phyloP scores from a whole-genome alignment of 2,888 invertebrate species.

The Ganaspis brasiliensis region DNA sequence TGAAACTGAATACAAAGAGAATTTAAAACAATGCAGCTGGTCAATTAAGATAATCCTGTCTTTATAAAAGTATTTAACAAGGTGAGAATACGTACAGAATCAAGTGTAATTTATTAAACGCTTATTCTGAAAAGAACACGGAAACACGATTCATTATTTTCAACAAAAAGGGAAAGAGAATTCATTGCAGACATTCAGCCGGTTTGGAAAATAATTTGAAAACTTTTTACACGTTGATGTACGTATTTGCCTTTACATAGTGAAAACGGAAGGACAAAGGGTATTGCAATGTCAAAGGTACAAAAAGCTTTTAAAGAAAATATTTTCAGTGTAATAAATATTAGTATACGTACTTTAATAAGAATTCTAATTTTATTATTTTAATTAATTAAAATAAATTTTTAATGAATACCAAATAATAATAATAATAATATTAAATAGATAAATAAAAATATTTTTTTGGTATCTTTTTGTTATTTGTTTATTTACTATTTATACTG shows the following conservation, averaged over 20 bases:
- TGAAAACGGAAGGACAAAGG: not conserved
- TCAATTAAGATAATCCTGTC: conserved; percentile 6
- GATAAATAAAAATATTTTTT: no score
- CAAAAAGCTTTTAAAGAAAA: not conserved
- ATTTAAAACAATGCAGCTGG: conserved; percentile 3
- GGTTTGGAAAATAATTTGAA: not conserved
- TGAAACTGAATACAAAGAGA: not conserved
- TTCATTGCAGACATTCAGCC: not conserved
- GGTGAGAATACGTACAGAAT: not conserved
- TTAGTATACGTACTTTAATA: no score
- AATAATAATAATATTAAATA: no score
- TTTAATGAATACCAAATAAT: no score
- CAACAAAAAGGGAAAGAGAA: not conserved
- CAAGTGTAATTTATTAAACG: not conserved
- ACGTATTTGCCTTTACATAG: not conserved
- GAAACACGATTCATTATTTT: not conserved
- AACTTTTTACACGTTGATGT: not conserved
- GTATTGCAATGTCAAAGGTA: not conserved
- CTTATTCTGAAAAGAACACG: not conserved
- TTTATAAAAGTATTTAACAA: conserved; percentile 1
- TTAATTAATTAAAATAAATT: no score
- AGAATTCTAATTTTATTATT: no score
- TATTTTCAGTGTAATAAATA: not conserved
- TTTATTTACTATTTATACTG: no score
- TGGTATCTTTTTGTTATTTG: no score